Evolutionary conservation across 2,888 invertebrate genomes (phyloP).

Genomic region (Acanthoscelides obtectus): DNA sequence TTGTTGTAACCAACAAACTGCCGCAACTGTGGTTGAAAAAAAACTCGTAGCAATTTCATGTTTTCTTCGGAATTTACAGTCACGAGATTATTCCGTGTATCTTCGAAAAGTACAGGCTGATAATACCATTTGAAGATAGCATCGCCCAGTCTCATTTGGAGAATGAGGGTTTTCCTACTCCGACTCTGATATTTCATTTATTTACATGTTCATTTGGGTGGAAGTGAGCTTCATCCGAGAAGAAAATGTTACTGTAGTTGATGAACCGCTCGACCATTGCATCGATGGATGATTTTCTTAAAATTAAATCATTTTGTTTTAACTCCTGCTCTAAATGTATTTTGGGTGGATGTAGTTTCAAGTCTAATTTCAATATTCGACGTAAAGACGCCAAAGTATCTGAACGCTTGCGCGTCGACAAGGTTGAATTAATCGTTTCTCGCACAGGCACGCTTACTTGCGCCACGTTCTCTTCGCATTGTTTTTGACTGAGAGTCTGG

Average conservation of each 20-base stretch:
- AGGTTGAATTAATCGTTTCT: background rate
- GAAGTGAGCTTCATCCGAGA: constrained; percentile 19
- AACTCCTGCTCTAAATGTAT: constrained; percentile 3
- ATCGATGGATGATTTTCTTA: constrained; percentile 1
- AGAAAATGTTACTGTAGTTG: constrained; percentile 11
- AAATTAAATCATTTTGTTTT: constrained; percentile 6
- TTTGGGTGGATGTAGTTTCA: background rate
- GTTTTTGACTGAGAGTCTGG: background rate
- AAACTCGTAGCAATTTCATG: background rate
- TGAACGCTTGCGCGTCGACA: constrained; percentile 6
- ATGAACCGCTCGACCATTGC: constrained; percentile 6
- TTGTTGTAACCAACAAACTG: constrained; percentile 3
- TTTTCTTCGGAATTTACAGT: background rate
- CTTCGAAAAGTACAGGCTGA: constrained; percentile 7
- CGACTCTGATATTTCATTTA: no score
- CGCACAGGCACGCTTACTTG: constrained; percentile 1
- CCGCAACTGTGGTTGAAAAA: constrained; percentile 4
- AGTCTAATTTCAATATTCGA: background rate
- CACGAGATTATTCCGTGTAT: background rate
- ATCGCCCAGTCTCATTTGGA: constrained; percentile 7
- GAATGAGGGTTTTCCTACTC: constrained; percentile 9
- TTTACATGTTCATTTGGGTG: constrained; percentile 18
- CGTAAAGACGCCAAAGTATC: constrained; percentile 4
- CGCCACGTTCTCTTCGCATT: background rate
- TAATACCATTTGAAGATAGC: constrained; percentile 13